Evolutionary conservation across 1,140 invertebrate genomes (phyloP), one percentile per base, ranked within the genome.

Genomic region (Carposina sasakii): DNA sequence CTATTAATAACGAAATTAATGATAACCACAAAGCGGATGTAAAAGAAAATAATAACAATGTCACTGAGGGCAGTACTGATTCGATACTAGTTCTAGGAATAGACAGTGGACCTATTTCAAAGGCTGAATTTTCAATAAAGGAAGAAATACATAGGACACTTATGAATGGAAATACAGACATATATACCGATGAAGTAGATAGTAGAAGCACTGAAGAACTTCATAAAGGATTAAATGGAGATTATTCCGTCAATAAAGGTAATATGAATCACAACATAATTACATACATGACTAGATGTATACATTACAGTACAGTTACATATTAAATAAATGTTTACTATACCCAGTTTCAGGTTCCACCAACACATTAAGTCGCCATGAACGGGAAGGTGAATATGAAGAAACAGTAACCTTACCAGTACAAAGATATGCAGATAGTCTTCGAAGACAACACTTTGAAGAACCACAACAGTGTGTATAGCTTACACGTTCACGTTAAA

Each of bases 361-460:
- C 10, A 81, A 77, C 40, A 83, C 81, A 5, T 24, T 81, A 4
- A 85, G 79, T 48, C 81, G 71, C 13, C 81, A 85, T 39, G 88
- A 90, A 58, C 85, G 87, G 44, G 89, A 90, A 60, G 85, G 86
- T 46, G 89, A 90, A 59, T 89, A 89, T 59, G 90, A 88, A 37
- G 90, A 90, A 58, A 88, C 89, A 46, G 87, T 89, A 43, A 84
- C 87, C 16, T 67, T 85, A 6, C 86, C 86, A 9, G 87, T 87
- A 13, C 88, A 89, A 56, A 83, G 87, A 54, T 87, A 88, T 41
- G 71, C 87, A 30, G 87, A 89, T 44, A 89, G 87, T 57, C 58
- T 88, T 21, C 72, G 68, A 55, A 71, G 75, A 30, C 77, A 85
- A 66, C 78, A 85, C 36, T 76, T 76, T 44, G 73, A 84, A 21